These are phyloP conservation scores for Dryobota labecula DNA, from an alignment of 2,888 invertebrate genomes.

Conservation along the genomic window DNA sequence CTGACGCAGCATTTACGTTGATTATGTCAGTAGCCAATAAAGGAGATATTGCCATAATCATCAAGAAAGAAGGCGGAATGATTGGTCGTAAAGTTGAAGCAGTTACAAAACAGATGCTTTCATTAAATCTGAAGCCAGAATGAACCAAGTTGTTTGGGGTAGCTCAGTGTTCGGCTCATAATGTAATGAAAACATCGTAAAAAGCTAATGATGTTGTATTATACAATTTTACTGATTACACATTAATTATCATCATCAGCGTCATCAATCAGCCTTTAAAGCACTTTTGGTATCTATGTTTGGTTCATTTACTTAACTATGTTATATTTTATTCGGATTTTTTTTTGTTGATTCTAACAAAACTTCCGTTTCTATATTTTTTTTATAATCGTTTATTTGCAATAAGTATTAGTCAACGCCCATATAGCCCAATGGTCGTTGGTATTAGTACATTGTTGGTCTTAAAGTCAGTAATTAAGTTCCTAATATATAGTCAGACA, in stretches of 20 bases:
- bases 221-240: not conserved
- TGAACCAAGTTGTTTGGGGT: not conserved
- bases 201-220: not conserved
- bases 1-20: not conserved
- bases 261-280: not conserved
- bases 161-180: not conserved
- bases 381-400: too few relatives aligned
- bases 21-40: constrained; percentile 16
- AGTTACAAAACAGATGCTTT: constrained; percentile 22
- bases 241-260: not conserved
- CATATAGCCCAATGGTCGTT: too few relatives aligned
- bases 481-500: too few relatives aligned
- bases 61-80: constrained; percentile 5
- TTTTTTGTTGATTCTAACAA: not conserved
- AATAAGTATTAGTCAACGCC: too few relatives aligned
- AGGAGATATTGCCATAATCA: constrained; percentile 6
- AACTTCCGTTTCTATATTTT: too few relatives aligned
- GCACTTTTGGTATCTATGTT: not conserved
- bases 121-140: constrained; percentile 6
- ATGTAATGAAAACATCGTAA: not conserved
- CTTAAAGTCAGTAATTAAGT: too few relatives aligned
- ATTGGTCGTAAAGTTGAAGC: constrained; percentile 19
- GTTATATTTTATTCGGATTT: not conserved
- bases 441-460: too few relatives aligned
- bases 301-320: not conserved